These are phyloP conservation scores for Lepidothrix coronata DNA, from an alignment of 2,113 vertebrate species.

Conservation along the genomic window DNA sequence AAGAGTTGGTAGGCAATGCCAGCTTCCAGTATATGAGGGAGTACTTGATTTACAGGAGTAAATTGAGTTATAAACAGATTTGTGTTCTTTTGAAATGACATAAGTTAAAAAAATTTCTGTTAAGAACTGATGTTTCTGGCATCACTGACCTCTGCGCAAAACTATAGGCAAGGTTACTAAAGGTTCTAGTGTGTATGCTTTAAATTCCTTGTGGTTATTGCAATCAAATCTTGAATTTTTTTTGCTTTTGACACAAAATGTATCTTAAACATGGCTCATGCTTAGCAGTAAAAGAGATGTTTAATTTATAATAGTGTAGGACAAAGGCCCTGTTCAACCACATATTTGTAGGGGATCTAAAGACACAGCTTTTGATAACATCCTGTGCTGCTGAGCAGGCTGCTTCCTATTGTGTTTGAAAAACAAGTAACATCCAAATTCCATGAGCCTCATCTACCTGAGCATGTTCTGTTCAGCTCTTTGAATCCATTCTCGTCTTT, in stretches of 20 bases:
- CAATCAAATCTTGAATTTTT: neutral
- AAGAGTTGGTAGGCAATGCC: neutral
- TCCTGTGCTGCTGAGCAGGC: neutral
- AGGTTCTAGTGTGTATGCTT: neutral
- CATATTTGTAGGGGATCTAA: neutral
- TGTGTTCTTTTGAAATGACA: neutral
- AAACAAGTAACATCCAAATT: neutral
- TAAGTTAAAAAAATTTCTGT: neutral
- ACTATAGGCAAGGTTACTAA: neutral
- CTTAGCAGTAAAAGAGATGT: neutral
- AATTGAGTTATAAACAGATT: neutral
- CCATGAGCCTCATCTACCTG: neutral
- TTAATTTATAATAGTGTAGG: neutral
- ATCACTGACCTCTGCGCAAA: neutral
- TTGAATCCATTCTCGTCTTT: neutral
- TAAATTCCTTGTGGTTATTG: neutral
- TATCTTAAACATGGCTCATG: neutral
- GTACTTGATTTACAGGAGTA: neutral
- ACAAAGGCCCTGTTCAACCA: neutral
- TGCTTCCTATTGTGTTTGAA: neutral
- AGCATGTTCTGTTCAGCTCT: neutral
- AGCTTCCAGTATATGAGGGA: neutral
- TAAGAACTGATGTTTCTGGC: neutral
- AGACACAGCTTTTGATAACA: neutral
- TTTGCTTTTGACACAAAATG: neutral